Base-by-base conservation (phyloP, 2,113 vertebrate species). In the Dermatemys mawii region DNA sequence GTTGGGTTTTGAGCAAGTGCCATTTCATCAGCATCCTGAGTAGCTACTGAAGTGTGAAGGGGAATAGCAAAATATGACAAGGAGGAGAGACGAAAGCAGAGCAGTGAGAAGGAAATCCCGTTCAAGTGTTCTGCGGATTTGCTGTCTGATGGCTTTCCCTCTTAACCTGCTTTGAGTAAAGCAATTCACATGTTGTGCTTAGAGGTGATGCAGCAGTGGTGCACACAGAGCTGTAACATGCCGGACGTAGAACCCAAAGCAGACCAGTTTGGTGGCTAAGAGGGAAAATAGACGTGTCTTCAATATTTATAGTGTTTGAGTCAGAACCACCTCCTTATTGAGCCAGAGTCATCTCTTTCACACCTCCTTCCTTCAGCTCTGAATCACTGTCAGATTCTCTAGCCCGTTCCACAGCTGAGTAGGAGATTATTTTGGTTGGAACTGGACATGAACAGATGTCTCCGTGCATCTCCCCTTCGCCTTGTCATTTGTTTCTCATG, bases 391-490 rank as follows among this genome's bases (percentile, higher is more conserved):
- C 91, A 89, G 83, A 76, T 94, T 79, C 91, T 79, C 50, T 88
- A 11, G 83, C 79, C 85, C 88, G 54, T 93, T 92, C 93, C 60
- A 6, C 93, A 88, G 79, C 93, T 92, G 94, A 95, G 93, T 84
- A 54, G 95, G 96, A 96, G 95, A 32, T 8, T 46, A 92, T 95
- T 93, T 93, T 88, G 57, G 67, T 92, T 84, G 78, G 91, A 94
- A 91, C 93, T 88, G 94, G 95, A 81, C 86, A 76, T 8, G 67
- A 93, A 67, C 97, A 97, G 95, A 96, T 96, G 95, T 88, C 92
- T 95, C 89, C 93, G 48, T 91, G 94, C 95, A 81, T 94, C 63
- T 95, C 53, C 53, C 26, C 95, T 93, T 44, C 95, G 67, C 81
- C 88, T 38, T 49, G n/a, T 93, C 16, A 6, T 94, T 95, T 95